These are phyloP conservation scores for Myrmophylax atrothorax DNA, from an alignment of 2,113 vertebrate species.

Conservation along the genomic window DNA sequence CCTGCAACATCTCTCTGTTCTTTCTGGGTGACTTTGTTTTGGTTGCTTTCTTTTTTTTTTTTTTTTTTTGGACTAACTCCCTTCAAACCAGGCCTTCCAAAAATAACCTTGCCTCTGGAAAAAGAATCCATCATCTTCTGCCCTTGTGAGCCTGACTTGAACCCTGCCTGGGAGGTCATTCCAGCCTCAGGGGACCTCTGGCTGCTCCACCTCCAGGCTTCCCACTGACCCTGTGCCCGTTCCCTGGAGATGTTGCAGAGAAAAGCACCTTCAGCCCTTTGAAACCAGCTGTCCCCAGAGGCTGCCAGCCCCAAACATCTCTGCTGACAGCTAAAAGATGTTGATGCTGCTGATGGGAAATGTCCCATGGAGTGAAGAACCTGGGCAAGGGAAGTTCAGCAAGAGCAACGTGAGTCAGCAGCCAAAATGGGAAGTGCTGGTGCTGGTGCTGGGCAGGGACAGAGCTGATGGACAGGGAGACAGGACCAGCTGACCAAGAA, in stretches of 20 bases:
- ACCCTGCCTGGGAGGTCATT: neutral
- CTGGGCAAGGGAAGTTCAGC: neutral
- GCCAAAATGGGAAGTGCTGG: accelerated
- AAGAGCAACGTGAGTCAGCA: neutral
- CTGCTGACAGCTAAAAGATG: neutral
- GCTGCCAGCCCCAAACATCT: neutral
- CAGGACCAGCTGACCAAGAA: neutral
- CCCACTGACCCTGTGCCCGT: neutral
- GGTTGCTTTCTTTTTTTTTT: neutral
- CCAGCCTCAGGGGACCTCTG: neutral
- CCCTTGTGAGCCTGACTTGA: neutral
- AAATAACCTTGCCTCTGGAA: neutral
- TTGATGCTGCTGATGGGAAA: neutral
- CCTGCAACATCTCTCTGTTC: neutral
- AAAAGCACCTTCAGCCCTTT: neutral
- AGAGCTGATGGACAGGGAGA: neutral
- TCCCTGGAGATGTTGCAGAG: neutral
- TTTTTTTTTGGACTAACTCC: neutral
- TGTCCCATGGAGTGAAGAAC: accelerated
- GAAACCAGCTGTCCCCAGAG: neutral
- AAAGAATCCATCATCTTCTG: neutral
- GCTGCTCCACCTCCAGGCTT: neutral
- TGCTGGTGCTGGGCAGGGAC: neutral
- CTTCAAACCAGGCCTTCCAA: neutral
- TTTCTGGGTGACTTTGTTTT: neutral